Evolutionary conservation across 2,113 vertebrate genomes (phyloP), one percentile per base, ranked within the genome.

Genomic region (Orycteropus afer): DNA sequence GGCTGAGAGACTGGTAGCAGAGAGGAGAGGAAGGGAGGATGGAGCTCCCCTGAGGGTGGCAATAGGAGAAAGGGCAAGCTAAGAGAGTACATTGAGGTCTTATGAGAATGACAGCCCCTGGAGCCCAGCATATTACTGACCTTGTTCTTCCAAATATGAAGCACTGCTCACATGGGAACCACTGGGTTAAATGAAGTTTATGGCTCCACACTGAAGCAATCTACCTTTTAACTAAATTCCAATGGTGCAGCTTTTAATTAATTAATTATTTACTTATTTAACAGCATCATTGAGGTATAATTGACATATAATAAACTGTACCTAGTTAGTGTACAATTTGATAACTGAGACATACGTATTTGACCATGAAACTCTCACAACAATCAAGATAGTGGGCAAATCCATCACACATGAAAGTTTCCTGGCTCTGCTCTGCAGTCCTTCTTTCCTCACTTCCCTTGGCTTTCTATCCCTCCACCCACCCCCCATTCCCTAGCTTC

Each of bases 311-410:
- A n/a, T n/a, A n/a, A n/a, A n/a, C n/a, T 9, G 4, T 63, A 17
- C 3, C 34, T 53, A 5, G 71, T 63, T n/a, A 80, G 1, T 2
- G 11, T 49, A 8, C 55, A 37, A 5, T 37, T 67, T n/a, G 51
- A 32, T 55, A 23, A 49, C 42, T 86, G 37, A 32, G 53, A 57
- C 1, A 22, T 12, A 42, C 29, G 10, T 25, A 18, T 20, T 25
- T 22, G 6, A 13, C 37, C 0, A 0, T 11, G n/a, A 91, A 83
- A 51, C 29, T 32, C 0, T 29, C 1, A 10, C 8, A 25, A 1
- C 32, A 37, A 5, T 29, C 51, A 71, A 22, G 42, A 29, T 0
- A 22, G 34, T 29, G 29, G 57, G 9, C 3, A 34, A 0, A 0
- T 22, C 45, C 0, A 1, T 42, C 32, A 25, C 3, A n/a, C 34